Conservation (phyloP, 2,113 vertebrate genomes). For the Dasypus novemcinctus region DNA sequence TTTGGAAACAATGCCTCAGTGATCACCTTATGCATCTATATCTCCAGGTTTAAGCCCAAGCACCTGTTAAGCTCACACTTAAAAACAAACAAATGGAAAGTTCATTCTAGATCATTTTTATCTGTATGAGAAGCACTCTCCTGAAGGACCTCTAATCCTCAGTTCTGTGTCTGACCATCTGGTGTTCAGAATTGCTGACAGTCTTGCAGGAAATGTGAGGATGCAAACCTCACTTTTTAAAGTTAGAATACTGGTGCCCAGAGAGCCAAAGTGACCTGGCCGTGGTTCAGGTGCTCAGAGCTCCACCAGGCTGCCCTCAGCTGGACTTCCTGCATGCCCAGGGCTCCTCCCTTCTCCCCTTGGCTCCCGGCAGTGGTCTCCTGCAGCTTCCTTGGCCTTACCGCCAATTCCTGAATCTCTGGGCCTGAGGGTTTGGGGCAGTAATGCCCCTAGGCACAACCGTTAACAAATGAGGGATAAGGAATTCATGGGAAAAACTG, state of each 20-base stretch:
- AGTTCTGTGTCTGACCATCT: constrained; percentile 12
- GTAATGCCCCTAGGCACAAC: background rate
- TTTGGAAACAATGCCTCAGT: background rate
- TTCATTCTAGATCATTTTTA: background rate
- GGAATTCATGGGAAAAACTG: background rate
- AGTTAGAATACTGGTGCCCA: background rate
- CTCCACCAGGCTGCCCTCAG: background rate
- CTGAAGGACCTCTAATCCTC: constrained; percentile 23
- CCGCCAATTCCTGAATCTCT: background rate
- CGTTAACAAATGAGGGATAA: background rate
- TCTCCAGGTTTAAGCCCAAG: background rate
- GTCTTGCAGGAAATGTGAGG: background rate
- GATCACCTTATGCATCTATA: background rate
- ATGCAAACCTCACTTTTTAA: background rate
- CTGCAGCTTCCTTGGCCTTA: background rate
- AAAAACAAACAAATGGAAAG: constrained; percentile 19
- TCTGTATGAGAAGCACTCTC: background rate
- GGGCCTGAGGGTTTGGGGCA: fast-evolving
- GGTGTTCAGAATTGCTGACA: background rate
- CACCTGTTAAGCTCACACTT: background rate
- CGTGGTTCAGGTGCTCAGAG: fast-evolving
- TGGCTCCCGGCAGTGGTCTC: background rate
- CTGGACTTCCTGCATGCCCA: background rate
- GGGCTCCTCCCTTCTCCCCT: fast-evolving
- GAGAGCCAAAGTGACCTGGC: background rate